phyloP scores from a whole-genome alignment of 1,140 invertebrate genomes.

The Oscheius sp. region DNA sequence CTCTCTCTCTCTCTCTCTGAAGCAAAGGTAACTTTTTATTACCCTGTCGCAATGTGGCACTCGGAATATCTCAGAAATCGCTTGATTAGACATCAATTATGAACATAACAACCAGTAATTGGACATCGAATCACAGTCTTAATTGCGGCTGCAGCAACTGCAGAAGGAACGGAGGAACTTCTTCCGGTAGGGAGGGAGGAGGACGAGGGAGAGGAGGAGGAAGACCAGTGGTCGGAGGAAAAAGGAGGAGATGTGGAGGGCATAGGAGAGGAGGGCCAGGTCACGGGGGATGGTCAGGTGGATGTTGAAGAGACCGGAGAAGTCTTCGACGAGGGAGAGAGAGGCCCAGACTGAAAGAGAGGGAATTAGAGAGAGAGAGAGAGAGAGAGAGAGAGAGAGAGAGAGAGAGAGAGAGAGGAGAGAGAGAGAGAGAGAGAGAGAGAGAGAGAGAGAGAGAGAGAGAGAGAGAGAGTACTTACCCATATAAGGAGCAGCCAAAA shows the following conservation, averaged over 20 bases:
- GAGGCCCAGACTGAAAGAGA: constrained; percentile 20
- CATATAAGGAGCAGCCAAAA: constrained; percentile 11
- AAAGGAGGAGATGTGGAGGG: constrained; percentile 18
- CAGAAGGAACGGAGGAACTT: constrained; percentile 19
- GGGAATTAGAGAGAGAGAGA: too few relatives aligned
- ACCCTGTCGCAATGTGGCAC: too few relatives aligned
- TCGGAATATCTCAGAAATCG: too few relatives aligned
- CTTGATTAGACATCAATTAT: too few relatives aligned
- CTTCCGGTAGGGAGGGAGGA: constrained; percentile 16
- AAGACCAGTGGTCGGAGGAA: constrained; percentile 7
- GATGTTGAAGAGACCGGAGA: constrained; percentile 3
- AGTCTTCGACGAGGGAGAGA: constrained; percentile 3
- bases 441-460: neutral
- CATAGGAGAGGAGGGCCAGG: constrained; percentile 5
- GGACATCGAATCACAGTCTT: neutral
- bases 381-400: neutral
- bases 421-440: constrained; percentile 11
- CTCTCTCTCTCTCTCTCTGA: too few relatives aligned
- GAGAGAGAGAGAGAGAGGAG: neutral
- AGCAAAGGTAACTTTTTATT: too few relatives aligned
- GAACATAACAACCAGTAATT: too few relatives aligned
- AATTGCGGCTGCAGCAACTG: constrained; percentile 10
- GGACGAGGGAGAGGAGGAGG: constrained; percentile 1
- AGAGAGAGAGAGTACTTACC: neutral
- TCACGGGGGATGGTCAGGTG: neutral